Percentiles rank a stretch among this genome's conserved stretches.
Conservation (phyloP, 2,797 vertebrate species). For the Dallia pectoralis region DNA sequence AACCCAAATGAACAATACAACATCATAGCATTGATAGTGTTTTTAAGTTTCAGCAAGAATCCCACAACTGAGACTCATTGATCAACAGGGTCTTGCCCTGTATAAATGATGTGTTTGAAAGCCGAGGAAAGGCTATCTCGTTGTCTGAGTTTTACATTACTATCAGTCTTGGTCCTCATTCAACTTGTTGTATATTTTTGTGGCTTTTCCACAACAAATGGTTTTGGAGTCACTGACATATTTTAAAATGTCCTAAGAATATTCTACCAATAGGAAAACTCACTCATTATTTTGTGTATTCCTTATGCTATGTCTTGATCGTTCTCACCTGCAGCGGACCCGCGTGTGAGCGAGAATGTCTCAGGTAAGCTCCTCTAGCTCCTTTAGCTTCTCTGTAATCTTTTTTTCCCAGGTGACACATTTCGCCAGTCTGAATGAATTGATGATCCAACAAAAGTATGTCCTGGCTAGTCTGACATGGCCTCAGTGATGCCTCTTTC, state of each 20-base stretch:
- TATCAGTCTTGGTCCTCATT: background rate
- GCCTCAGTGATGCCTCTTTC: slow-evolving; percentile 25
- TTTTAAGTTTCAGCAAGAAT: slow-evolving; percentile 19
- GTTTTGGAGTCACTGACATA: background rate
- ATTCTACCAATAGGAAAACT: background rate
- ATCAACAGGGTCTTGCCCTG: slow-evolving; percentile 11
- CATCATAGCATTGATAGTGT: slow-evolving; percentile 35
- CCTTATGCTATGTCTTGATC: background rate
- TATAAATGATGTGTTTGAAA: slow-evolving; percentile 19
- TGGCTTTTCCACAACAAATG: background rate
- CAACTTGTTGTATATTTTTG: background rate
- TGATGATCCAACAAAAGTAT: background rate
- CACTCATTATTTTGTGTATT: background rate
- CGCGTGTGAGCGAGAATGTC: slow-evolving; percentile 87
- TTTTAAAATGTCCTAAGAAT: background rate
- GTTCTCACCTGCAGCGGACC: slow-evolving; percentile 78
- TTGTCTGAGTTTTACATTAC: background rate
- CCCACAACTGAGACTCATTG: background rate
- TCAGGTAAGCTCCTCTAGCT: slow-evolving; percentile 76
- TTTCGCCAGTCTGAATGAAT: background rate
- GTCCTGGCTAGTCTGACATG: slow-evolving; percentile 24
- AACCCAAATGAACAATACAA: slow-evolving; percentile 1
- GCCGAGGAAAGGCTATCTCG: slow-evolving; percentile 22
- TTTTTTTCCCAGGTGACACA: slow-evolving; percentile 3
- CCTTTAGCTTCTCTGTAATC: background rate